phyloP scores from a whole-genome alignment of 2,888 invertebrate species.

The Ganaspis brasiliensis region DNA sequence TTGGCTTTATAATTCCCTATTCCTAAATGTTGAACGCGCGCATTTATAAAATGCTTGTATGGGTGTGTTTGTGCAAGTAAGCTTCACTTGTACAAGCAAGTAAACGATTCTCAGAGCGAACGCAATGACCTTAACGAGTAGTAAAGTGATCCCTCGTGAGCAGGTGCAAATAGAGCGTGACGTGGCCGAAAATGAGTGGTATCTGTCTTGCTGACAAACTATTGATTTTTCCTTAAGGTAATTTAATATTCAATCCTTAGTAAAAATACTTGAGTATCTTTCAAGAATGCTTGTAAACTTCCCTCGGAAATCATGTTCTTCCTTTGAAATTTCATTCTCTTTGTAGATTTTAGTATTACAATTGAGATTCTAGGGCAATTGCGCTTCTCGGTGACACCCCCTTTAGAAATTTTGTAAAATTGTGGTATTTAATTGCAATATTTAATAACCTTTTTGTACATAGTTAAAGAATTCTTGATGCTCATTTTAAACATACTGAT shows the following conservation, averaged over 20 bases:
- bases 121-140: constrained; percentile 61
- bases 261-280: not conserved
- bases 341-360: no score
- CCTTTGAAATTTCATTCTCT: no score
- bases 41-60: constrained; percentile 34
- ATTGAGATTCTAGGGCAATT: no score
- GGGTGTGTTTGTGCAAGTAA: constrained; percentile 25
- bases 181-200: constrained; percentile 57
- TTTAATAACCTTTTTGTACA: no score
- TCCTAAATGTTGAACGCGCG: constrained; percentile 24
- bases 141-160: constrained; percentile 56
- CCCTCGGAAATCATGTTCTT: no score
- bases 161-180: constrained; percentile 59
- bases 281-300: not conserved
- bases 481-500: no score
- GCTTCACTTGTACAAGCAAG: constrained; percentile 36
- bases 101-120: constrained; percentile 50
- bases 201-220: constrained; percentile 30
- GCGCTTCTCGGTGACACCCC: no score
- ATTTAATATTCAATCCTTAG: constrained; percentile 1
- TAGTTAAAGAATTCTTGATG: no score
- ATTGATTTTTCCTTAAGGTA: constrained; percentile 12
- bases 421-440: no score
- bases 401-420: no score
- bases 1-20: constrained; percentile 19